Conservation (phyloP, 2,797 vertebrate genomes). For the Melanotaenia parkinsoni region DNA sequence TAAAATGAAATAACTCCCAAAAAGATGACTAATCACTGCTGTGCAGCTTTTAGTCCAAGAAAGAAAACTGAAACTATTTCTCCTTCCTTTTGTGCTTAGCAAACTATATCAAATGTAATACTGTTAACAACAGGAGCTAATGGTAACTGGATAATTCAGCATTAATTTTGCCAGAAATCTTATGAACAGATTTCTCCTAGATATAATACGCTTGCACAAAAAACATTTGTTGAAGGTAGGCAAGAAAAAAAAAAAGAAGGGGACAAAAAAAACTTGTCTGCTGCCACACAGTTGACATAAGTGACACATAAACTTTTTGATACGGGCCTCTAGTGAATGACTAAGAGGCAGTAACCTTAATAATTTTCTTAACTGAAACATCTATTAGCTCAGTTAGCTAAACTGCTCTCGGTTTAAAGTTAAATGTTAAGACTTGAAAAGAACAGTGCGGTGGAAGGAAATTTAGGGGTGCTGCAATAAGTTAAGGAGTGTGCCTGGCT, state of each 20-base stretch:
- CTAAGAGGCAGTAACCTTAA: neutral
- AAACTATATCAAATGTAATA: too few relatives aligned
- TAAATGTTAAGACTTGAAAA: neutral
- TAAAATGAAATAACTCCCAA: too few relatives aligned
- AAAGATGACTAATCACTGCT: too few relatives aligned
- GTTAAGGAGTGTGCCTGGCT: conserved; percentile 8
- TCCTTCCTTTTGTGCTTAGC: too few relatives aligned
- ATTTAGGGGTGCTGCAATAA: conserved; percentile 2
- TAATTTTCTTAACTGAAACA: neutral
- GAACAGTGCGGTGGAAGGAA: neutral
- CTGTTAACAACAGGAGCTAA: too few relatives aligned
- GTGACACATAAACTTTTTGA: too few relatives aligned
- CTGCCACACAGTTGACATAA: neutral
- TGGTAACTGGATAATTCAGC: too few relatives aligned
- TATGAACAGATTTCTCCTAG: too few relatives aligned
- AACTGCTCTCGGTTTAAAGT: neutral
- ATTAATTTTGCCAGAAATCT: neutral
- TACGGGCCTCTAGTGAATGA: too few relatives aligned
- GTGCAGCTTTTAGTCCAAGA: too few relatives aligned
- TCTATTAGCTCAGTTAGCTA: neutral
- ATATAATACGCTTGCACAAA: too few relatives aligned
- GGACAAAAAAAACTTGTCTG: conserved; percentile 3
- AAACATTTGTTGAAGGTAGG: neutral
- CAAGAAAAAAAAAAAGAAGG: neutral
- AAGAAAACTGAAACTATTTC: too few relatives aligned